phyloP scores from a whole-genome alignment of 2,113 vertebrate species.

The Carassius carassius region DNA sequence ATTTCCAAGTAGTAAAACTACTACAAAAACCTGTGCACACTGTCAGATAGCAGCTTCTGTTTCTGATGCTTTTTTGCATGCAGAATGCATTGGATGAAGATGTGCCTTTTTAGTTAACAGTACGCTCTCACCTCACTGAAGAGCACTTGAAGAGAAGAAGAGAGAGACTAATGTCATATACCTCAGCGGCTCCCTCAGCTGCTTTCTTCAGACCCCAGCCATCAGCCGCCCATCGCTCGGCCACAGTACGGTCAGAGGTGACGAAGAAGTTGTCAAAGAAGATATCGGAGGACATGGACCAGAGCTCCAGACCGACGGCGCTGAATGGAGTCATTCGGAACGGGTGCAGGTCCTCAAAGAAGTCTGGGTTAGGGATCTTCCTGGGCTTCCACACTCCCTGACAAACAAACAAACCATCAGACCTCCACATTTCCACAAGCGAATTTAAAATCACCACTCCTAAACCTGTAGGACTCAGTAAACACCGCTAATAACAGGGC shows the following conservation, averaged over 20 bases:
- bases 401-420: background rate
- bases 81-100: no score
- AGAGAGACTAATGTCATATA: conserved; percentile 57
- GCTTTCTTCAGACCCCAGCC: conserved; percentile 97
- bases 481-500: no score
- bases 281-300: conserved; percentile 98
- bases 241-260: conserved; percentile 83
- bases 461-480: no score
- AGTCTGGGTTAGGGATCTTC: conserved; percentile 92
- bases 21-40: no score
- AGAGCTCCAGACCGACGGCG: conserved; percentile 93
- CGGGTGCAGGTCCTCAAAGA: conserved; percentile 94
- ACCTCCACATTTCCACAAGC: background rate
- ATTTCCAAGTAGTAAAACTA: no score
- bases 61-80: no score
- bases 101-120: background rate
- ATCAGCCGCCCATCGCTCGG: conserved; percentile 89
- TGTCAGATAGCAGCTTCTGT: no score
- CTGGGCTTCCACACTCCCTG: conserved; percentile 97
- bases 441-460: no score
- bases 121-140: background rate
- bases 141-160: background rate
- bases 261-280: conserved; percentile 99
- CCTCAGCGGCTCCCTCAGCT: conserved; percentile 94
- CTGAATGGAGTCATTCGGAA: conserved; percentile 92